Evolutionary conservation across 2,888 invertebrate genomes (phyloP).

Genomic region (Sinohyriopsis cumingii): DNA sequence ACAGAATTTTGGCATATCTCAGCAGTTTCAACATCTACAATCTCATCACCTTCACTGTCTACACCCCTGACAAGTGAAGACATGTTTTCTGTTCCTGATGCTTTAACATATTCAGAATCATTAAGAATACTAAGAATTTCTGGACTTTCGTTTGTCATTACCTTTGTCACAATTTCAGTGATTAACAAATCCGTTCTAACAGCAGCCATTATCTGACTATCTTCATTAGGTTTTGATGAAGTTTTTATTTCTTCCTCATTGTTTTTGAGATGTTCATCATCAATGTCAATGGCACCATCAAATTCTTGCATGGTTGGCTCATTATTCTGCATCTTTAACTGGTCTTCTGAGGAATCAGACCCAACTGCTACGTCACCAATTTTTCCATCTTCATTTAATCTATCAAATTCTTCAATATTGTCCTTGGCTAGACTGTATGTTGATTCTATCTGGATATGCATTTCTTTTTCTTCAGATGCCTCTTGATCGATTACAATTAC

Average conservation of each 20-base stretch:
- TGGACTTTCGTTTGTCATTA: too few relatives aligned
- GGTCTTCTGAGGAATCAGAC: background rate
- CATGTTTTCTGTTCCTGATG: too few relatives aligned
- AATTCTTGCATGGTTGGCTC: background rate
- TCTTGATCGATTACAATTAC: background rate
- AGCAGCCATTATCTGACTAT: too few relatives aligned
- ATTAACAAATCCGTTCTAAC: too few relatives aligned
- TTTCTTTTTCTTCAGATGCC: background rate
- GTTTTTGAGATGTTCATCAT: background rate
- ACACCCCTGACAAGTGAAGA: background rate
- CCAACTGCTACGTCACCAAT: constrained; percentile 5
- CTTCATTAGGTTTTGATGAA: background rate
- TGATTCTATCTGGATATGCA: constrained; percentile 23
- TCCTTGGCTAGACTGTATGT: constrained; percentile 27
- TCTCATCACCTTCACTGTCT: background rate
- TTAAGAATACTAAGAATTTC: too few relatives aligned
- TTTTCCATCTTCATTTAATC: background rate
- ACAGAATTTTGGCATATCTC: background rate
- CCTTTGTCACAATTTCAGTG: too few relatives aligned
- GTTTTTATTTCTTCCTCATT: background rate
- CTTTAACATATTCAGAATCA: too few relatives aligned
- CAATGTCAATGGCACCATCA: constrained; percentile 1
- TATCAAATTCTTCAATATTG: too few relatives aligned
- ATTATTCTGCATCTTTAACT: too few relatives aligned
- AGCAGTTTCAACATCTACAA: background rate